phyloP scores from a whole-genome alignment of 2,113 vertebrate species.

The Loxodonta africana region DNA sequence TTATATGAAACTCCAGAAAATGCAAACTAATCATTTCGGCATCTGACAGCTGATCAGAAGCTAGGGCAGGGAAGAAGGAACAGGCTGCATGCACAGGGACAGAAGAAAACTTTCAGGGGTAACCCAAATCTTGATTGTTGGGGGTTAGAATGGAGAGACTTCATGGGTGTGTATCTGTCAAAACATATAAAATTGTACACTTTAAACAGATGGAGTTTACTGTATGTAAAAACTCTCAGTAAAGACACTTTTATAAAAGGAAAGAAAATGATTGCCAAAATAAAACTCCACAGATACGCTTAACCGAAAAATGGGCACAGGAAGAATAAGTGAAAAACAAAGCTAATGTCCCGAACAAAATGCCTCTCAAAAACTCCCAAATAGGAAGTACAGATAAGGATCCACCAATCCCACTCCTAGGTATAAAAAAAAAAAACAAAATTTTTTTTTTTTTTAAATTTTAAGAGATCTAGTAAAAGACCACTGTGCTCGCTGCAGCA shows the following conservation, averaged over 20 bases:
- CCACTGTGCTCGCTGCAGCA: too few relatives aligned
- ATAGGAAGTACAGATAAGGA: too few relatives aligned
- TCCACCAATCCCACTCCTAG: too few relatives aligned
- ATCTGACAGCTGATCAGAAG: neutral
- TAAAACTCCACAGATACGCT: slow-evolving; percentile 27
- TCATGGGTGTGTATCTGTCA: neutral
- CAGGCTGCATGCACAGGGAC: neutral
- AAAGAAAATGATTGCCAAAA: slow-evolving; percentile 17
- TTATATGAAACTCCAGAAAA: slow-evolving; percentile 32
- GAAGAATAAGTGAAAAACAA: slow-evolving; percentile 30
- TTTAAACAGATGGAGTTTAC: neutral
- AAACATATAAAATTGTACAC: neutral
- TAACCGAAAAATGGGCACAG: slow-evolving; percentile 29
- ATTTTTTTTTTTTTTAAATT: too few relatives aligned
- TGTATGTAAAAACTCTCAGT: neutral
- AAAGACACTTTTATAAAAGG: slow-evolving; percentile 12
- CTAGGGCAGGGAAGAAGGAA: neutral
- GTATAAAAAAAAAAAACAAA: too few relatives aligned
- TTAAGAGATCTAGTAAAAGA: too few relatives aligned
- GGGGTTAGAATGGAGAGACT: neutral
- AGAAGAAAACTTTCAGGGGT: neutral
- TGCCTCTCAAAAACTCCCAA: neutral
- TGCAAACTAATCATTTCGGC: neutral
- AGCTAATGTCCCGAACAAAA: slow-evolving; percentile 27
- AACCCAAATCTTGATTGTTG: neutral